Evolutionary conservation across 2,113 vertebrate species (phyloP).

Genomic region (Cottus gobio): DNA sequence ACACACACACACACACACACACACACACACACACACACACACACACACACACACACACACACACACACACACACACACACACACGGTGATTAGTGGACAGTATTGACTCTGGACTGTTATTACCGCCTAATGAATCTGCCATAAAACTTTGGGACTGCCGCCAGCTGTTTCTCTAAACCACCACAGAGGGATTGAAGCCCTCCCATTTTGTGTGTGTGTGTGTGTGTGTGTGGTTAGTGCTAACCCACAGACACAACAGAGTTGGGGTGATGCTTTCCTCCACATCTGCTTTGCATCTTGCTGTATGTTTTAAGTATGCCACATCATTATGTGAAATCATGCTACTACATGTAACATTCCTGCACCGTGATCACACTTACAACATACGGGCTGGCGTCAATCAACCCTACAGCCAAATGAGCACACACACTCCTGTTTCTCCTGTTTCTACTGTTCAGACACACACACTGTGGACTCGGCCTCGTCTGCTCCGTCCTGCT

Average conservation of each 20-base stretch:
- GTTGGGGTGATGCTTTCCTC: not conserved
- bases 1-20: not conserved
- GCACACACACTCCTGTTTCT: not conserved
- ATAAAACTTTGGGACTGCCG: conserved; percentile 4
- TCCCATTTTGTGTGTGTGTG: conserved; percentile 4
- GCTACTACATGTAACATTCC: conserved; percentile 32
- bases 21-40: not conserved
- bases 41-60: conserved; percentile 1
- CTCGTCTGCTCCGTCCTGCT: not conserved
- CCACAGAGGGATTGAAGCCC: not conserved
- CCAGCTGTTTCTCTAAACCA: conserved; percentile 1
- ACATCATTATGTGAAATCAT: conserved; percentile 4
- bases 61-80: conserved; percentile 1
- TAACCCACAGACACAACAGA: not conserved
- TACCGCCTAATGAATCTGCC: conserved; percentile 36
- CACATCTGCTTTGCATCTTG: not conserved
- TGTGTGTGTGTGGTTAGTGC: not conserved
- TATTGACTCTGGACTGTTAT: conserved; percentile 17
- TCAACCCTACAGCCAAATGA: not conserved
- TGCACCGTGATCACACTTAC: not conserved
- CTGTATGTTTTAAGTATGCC: not conserved
- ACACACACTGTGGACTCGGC: not conserved
- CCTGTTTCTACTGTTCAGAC: conserved; percentile 1
- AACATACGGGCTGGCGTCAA: conserved; percentile 7
- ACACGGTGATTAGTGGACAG: not conserved